Percentiles rank a stretch among this genome's conserved stretches.
These are phyloP conservation scores for Tenualosa thibaudeaui DNA, from an alignment of 2,797 vertebrate genomes.

Conservation along the genomic window DNA sequence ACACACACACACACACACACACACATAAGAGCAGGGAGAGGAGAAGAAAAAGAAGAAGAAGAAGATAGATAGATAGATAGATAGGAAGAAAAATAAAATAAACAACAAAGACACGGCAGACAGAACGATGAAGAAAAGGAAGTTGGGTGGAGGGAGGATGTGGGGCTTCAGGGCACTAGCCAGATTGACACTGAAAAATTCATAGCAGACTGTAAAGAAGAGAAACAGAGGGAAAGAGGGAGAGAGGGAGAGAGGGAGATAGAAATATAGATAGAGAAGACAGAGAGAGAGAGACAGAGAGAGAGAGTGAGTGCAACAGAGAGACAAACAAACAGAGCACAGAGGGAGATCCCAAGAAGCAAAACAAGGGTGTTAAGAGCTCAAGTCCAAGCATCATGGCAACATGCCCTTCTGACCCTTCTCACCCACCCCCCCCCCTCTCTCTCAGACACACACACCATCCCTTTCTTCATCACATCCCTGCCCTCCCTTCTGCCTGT, in stretches of 20 bases:
- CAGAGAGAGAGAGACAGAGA: constrained; percentile 43
- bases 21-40: background rate
- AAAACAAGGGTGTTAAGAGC: background rate
- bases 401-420: constrained; percentile 55
- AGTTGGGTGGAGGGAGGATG: constrained; percentile 51
- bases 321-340: constrained; percentile 1
- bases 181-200: constrained; percentile 82
- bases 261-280: background rate
- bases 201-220: constrained; percentile 66
- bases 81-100: constrained; percentile 32
- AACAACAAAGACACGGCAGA: constrained; percentile 49
- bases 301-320: constrained; percentile 30
- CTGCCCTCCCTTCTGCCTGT: background rate
- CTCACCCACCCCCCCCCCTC: constrained; percentile 43
- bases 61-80: background rate
- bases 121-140: constrained; percentile 43
- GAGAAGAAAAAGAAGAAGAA: background rate
- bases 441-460: constrained; percentile 48
- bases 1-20: background rate
- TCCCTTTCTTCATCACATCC: constrained; percentile 17
- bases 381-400: constrained; percentile 60
- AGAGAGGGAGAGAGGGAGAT: constrained; percentile 28
- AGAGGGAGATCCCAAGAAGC: background rate
- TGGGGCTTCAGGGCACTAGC: constrained; percentile 62
- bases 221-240: constrained; percentile 9